Evolutionary conservation across 2,113 vertebrate genomes (phyloP).

Genomic region (Emydura subglobosa): DNA sequence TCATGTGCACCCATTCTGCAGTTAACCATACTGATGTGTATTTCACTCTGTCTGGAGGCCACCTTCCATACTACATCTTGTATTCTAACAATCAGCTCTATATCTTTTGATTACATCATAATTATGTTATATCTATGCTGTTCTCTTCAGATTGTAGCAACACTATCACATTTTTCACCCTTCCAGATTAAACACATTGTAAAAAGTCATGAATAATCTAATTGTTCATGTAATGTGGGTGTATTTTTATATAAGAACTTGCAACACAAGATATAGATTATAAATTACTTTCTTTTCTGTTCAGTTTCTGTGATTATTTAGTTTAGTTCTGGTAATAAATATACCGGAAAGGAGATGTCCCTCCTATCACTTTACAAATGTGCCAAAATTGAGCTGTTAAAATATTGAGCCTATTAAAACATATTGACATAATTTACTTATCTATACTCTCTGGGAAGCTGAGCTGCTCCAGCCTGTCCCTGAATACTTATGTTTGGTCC

Average conservation of each 20-base stretch:
- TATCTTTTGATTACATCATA: background rate
- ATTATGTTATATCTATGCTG: background rate
- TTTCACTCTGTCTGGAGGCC: background rate
- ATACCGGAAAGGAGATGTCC: background rate
- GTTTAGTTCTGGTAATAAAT: background rate
- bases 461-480: background rate
- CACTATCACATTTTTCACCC: background rate
- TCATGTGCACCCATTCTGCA: background rate
- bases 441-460: background rate
- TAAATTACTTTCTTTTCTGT: background rate
- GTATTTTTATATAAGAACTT: background rate
- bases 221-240: background rate
- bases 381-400: background rate
- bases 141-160: background rate
- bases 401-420: accelerated
- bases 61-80: background rate
- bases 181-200: accelerated
- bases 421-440: background rate
- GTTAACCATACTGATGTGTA: background rate
- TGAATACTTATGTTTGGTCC: background rate
- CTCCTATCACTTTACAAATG: background rate
- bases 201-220: background rate
- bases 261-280: background rate
- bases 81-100: background rate
- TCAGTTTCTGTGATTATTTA: background rate